Evolutionary conservation across 1,140 invertebrate genomes (phyloP).

Genomic region (Harpegnathos saltator): DNA sequence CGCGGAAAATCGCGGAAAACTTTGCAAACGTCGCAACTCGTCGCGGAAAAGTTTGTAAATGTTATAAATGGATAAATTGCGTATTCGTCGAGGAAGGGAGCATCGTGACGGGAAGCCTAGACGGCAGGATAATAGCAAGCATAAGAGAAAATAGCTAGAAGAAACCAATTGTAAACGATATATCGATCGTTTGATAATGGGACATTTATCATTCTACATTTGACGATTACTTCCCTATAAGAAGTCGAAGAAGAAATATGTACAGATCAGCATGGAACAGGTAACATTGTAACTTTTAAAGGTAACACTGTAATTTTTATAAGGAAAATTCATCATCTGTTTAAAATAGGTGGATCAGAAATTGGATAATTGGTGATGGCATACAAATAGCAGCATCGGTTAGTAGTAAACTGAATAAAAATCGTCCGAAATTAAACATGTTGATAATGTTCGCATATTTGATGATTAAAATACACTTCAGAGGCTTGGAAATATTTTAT

Average conservation of each 20-base stretch:
- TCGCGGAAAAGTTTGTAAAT: background rate
- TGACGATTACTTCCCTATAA: background rate
- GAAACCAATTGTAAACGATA: background rate
- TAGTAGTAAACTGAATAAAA: too few relatives aligned
- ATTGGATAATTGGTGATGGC: too few relatives aligned
- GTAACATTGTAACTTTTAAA: background rate
- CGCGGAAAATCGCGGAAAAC: constrained; percentile 16
- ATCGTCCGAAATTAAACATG: too few relatives aligned
- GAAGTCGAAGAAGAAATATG: background rate
- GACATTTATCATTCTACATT: background rate
- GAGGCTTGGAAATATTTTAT: too few relatives aligned
- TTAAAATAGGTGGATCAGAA: background rate
- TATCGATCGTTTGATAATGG: constrained; percentile 36
- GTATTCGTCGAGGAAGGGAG: background rate
- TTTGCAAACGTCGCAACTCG: background rate
- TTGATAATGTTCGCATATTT: too few relatives aligned
- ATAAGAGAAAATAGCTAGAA: too few relatives aligned
- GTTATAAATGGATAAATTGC: background rate
- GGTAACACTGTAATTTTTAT: background rate
- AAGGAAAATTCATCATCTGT: too few relatives aligned
- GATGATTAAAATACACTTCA: too few relatives aligned
- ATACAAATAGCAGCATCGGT: too few relatives aligned
- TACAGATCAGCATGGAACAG: background rate
- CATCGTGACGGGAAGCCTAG: background rate
- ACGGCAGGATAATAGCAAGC: too few relatives aligned